phyloP scores from a whole-genome alignment of 2,797 vertebrate genomes.

The Typhlichthys subterraneus region DNA sequence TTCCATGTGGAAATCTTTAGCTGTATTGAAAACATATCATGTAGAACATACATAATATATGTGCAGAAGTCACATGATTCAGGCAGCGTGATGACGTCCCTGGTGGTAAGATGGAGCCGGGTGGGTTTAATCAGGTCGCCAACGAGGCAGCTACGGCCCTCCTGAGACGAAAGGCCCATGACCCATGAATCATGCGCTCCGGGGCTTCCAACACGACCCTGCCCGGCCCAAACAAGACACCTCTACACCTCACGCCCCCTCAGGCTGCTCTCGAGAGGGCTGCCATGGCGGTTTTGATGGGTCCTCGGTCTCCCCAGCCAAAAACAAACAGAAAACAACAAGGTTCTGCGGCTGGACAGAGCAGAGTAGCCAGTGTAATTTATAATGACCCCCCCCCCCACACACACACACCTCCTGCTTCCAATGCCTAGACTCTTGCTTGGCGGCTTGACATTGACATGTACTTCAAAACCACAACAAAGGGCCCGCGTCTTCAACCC shows the following conservation, averaged over 20 bases:
- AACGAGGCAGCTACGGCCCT: constrained; percentile 47
- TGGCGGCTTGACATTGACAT: constrained; percentile 64
- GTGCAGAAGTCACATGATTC: too few relatives aligned
- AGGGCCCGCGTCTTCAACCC: constrained; percentile 51
- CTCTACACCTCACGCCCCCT: constrained; percentile 1
- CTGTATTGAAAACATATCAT: too few relatives aligned
- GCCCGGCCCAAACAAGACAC: constrained; percentile 46
- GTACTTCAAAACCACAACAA: constrained; percentile 65
- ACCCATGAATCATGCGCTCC: constrained; percentile 55
- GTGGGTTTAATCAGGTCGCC: constrained; percentile 32
- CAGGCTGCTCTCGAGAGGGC: too few relatives aligned
- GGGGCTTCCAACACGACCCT: constrained; percentile 32
- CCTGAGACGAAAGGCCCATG: constrained; percentile 44
- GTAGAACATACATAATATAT: too few relatives aligned
- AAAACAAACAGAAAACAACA: background rate
- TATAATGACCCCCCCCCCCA: constrained; percentile 7
- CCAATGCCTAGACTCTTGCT: constrained; percentile 20
- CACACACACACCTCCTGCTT: background rate
- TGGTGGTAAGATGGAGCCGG: background rate
- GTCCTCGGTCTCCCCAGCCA: too few relatives aligned
- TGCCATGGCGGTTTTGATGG: too few relatives aligned
- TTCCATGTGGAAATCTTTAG: background rate
- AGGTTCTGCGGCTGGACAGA: constrained; percentile 38
- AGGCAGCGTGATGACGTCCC: too few relatives aligned
- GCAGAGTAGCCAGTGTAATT: constrained; percentile 34